phyloP scores from a whole-genome alignment of 2,113 vertebrate genomes.

The Ceuthmochares aereus region DNA sequence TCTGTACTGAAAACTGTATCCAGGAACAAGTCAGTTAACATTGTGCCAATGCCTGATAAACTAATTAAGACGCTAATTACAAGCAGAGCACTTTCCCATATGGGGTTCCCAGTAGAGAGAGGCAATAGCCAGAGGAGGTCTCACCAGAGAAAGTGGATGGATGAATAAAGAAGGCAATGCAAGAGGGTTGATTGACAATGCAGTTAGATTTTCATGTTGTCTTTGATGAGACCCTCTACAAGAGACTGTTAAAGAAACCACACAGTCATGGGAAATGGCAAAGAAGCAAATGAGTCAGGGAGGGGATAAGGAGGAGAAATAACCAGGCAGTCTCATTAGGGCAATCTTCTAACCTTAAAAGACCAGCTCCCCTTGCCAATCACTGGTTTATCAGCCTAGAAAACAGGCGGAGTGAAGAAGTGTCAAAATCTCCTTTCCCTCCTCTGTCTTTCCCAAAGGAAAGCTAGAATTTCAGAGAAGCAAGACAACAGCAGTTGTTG shows the following conservation, averaged over 20 bases:
- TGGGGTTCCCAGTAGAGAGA: not conserved
- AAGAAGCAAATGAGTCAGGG: not conserved
- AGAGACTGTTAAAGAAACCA: not conserved
- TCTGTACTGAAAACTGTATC: not conserved
- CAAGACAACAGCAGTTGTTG: not conserved
- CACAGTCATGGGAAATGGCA: rapidly evolving
- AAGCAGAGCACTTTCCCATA: not conserved
- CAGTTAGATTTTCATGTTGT: not conserved
- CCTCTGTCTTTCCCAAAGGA: not conserved
- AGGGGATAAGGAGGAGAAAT: not conserved
- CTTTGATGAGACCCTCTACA: not conserved
- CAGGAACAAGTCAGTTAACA: not conserved
- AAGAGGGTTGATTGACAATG: not conserved
- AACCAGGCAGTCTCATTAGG: not conserved
- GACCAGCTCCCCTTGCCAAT: not conserved
- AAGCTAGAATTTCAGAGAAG: not conserved
- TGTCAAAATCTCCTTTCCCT: not conserved
- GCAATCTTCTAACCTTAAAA: not conserved
- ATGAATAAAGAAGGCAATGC: not conserved
- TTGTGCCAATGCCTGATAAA: not conserved
- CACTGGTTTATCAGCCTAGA: not conserved
- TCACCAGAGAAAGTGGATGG: not conserved
- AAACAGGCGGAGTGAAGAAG: not conserved
- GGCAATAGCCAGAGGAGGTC: not conserved
- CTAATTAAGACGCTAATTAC: slow-evolving; percentile 50